Percentiles rank a stretch among this genome's conserved stretches.
Conservation (phyloP, 2,797 vertebrate genomes). For the Notolepis coatsorum region DNA sequence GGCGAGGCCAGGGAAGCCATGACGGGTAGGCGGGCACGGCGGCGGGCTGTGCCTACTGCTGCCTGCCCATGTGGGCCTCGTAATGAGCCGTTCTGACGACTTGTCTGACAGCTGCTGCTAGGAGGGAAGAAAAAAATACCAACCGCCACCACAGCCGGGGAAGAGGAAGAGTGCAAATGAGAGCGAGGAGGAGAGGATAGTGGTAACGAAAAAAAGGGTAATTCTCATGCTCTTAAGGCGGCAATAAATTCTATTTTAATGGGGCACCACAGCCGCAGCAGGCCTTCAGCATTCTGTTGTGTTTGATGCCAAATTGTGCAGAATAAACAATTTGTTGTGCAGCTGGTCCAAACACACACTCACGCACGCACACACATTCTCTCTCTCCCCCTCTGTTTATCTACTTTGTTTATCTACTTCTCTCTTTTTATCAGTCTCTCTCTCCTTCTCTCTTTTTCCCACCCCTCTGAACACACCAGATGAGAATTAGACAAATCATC, state of each 20-base stretch:
- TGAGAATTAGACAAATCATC: conserved; percentile 68
- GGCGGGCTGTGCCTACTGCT: conserved; percentile 28
- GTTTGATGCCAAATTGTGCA: conserved; percentile 84
- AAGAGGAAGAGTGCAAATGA: conserved; percentile 49
- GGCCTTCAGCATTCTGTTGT: conserved; percentile 79
- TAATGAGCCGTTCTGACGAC: conserved; percentile 66
- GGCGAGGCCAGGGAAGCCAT: conserved; percentile 30
- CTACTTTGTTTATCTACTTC: neutral
- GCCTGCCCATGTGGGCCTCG: conserved; percentile 47
- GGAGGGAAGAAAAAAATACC: conserved; percentile 11
- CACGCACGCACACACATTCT: conserved; percentile 1
- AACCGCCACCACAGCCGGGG: conserved; percentile 27
- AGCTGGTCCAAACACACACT: conserved; percentile 65
- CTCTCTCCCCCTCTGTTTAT: neutral
- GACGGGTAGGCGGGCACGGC: conserved; percentile 38
- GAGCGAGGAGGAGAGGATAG: conserved; percentile 23
- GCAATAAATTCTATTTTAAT: conserved; percentile 80
- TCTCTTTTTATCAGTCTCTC: neutral
- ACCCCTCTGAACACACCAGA: conserved; percentile 32
- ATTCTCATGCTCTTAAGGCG: conserved; percentile 75
- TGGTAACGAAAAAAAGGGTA: conserved; percentile 50
- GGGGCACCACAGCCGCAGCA: conserved; percentile 74
- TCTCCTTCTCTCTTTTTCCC: neutral
- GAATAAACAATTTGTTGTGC: conserved; percentile 83
- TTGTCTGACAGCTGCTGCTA: conserved; percentile 57